These are phyloP conservation scores for Drosophila cardini DNA, from an alignment of 1,140 invertebrate genomes.

Conservation along the genomic window DNA sequence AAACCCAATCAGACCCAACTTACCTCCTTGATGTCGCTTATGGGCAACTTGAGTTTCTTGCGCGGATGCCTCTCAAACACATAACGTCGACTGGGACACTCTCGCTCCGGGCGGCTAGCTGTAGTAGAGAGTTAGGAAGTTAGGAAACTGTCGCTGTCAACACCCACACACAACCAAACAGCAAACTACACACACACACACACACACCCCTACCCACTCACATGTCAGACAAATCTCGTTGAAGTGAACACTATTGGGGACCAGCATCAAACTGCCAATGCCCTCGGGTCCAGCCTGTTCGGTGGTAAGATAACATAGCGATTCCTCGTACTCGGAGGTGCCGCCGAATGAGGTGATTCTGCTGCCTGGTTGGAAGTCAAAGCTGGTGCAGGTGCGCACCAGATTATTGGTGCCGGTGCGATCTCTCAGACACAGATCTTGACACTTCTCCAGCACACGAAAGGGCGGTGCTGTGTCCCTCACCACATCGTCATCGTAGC, in stretches of 20 bases:
- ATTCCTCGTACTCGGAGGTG: slow-evolving; percentile 94
- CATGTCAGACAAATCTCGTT: slow-evolving; percentile 95
- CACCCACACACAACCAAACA: too few relatives aligned
- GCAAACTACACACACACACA: too few relatives aligned
- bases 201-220: slow-evolving; percentile 86
- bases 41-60: slow-evolving; percentile 91
- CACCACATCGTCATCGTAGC: slow-evolving; percentile 94
- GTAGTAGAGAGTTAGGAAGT: slow-evolving; percentile 57
- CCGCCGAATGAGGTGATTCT: slow-evolving; percentile 92
- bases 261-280: slow-evolving; percentile 92
- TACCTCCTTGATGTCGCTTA: slow-evolving; percentile 91
- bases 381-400: slow-evolving; percentile 92
- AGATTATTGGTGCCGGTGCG: slow-evolving; percentile 92
- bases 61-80: slow-evolving; percentile 94
- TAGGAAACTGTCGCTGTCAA: background rate
- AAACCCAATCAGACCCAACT: slow-evolving; percentile 7
- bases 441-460: slow-evolving; percentile 93
- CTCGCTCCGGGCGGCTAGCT: slow-evolving; percentile 93
- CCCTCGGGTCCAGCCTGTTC: slow-evolving; percentile 94
- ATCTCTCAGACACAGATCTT: slow-evolving; percentile 93
- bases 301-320: slow-evolving; percentile 93
- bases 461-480: slow-evolving; percentile 93
- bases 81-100: slow-evolving; percentile 94
- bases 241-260: slow-evolving; percentile 94
- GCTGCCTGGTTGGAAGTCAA: slow-evolving; percentile 95